Conservation (phyloP, 2,797 vertebrate species). For the Etheostoma nigrum region DNA sequence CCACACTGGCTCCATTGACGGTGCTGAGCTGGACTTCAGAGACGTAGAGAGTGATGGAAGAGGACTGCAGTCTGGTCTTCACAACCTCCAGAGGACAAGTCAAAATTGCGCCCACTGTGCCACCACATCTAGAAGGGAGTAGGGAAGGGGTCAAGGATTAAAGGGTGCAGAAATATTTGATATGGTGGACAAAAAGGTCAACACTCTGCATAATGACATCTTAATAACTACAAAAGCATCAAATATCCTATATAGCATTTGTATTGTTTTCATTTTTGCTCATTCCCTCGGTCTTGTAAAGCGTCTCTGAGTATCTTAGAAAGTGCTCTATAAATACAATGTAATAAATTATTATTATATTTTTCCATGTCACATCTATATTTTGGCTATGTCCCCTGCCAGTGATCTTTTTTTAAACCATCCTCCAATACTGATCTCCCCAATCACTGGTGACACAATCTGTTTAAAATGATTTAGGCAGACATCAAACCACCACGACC, state of each 20-base stretch:
- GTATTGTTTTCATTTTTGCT: background rate
- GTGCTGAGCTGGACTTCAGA: slow-evolving; percentile 96
- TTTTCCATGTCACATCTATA: slow-evolving; percentile 4
- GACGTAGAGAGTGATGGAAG: slow-evolving; percentile 93
- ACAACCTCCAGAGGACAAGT: slow-evolving; percentile 99
- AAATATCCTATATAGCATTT: background rate
- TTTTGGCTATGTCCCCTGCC: background rate
- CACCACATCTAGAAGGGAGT: slow-evolving; percentile 89
- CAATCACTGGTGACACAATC: slow-evolving; percentile 16
- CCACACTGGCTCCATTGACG: slow-evolving; percentile 91
- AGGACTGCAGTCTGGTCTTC: slow-evolving; percentile 97
- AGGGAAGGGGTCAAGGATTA: background rate
- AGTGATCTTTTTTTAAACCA: slow-evolving; percentile 2
- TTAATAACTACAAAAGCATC: background rate
- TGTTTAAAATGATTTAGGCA: slow-evolving; percentile 41
- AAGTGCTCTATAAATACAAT: background rate
- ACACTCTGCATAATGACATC: background rate
- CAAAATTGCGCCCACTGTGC: slow-evolving; percentile 97
- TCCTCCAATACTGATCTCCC: background rate
- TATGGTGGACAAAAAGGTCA: background rate
- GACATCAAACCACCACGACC: slow-evolving; percentile 3
- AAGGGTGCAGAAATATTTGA: background rate
- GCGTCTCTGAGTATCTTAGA: background rate
- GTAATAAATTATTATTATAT: background rate
- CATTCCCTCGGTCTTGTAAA: background rate